Base-by-base conservation (phyloP, 2,797 vertebrate species). In the Sitta carolinensis region DNA sequence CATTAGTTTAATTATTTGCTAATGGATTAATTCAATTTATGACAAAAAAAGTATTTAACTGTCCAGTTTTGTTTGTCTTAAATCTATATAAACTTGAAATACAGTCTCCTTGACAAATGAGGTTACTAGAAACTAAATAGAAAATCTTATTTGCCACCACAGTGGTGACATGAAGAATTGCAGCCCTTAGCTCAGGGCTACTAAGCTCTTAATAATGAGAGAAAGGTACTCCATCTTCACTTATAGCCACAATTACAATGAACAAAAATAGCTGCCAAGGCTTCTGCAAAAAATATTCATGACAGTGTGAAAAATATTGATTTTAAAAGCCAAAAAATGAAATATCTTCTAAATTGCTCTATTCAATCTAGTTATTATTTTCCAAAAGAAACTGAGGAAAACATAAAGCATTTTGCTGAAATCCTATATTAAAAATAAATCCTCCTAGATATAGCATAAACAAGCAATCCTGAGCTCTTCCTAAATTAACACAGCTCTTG, bases 171-270 rank as follows among this genome's bases (percentile, higher is more conserved):
- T 97, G 97, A 98, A 97, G 97, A 98, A 98, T 97, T 97, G 95
- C 96, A 98, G 94, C 95, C 97, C 97, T 98, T 98, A 97, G 84
- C 97, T 97, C 77, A 92, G 96, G 94, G 97, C 94, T 97, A 94
- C 96, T 97, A 97, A 98, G 77, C 96, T 97, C 96, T 98, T 98
- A 97, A 97, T 98, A 98, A 97, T 95, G 97, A 97, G 95, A 97
- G 96, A 97, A 97, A 96, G 96, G 95, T 97, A 96, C 96, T 98
- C 94, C 91, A 97, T 97, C 98, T 98, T 98, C 96, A 96, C 97
- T 94, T 96, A 89, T 50, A 93, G 61, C 55, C 80, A 95, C 88
- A 93, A 96, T 97, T 96, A 96, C 92, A 85, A 89, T 57, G 91
- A 96, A 96, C 79, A 95, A 97, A 96, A 97, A 96, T 93, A 97